phyloP scores from a whole-genome alignment of 1,140 invertebrate species.

The Diorhabda elongata region DNA sequence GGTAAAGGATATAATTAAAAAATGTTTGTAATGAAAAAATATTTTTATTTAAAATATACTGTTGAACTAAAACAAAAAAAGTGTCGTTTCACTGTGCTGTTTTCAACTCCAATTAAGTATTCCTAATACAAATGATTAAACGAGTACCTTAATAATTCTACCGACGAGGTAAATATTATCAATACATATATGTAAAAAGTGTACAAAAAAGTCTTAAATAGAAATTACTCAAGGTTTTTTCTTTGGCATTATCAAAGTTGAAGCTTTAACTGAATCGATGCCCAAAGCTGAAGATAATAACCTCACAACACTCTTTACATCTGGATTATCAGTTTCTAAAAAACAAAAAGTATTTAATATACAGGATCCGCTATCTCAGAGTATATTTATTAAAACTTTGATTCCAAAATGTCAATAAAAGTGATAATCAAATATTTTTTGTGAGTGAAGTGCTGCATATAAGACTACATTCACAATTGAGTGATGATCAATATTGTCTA shows the following conservation, averaged over 20 bases:
- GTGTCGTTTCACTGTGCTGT: background rate
- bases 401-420: too few relatives aligned
- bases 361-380: background rate
- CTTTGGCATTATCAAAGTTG: slow-evolving; percentile 26
- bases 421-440: too few relatives aligned
- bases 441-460: too few relatives aligned
- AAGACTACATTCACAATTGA: too few relatives aligned
- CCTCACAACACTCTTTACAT: slow-evolving; percentile 54
- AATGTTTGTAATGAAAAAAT: background rate
- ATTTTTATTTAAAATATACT: slow-evolving; percentile 1
- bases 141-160: background rate
- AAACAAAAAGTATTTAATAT: slow-evolving; percentile 24
- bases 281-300: slow-evolving; percentile 55
- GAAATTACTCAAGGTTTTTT: slow-evolving; percentile 21
- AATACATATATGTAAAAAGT: background rate
- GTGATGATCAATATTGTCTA: too few relatives aligned
- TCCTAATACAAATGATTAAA: background rate
- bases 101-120: background rate
- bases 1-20: too few relatives aligned
- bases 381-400: too few relatives aligned
- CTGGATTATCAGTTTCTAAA: slow-evolving; percentile 53
- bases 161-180: background rate
- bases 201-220: background rate
- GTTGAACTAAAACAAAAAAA: background rate
- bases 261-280: slow-evolving; percentile 35